Conservation (phyloP, 2,113 vertebrate genomes). For the Danio rerio region DNA sequence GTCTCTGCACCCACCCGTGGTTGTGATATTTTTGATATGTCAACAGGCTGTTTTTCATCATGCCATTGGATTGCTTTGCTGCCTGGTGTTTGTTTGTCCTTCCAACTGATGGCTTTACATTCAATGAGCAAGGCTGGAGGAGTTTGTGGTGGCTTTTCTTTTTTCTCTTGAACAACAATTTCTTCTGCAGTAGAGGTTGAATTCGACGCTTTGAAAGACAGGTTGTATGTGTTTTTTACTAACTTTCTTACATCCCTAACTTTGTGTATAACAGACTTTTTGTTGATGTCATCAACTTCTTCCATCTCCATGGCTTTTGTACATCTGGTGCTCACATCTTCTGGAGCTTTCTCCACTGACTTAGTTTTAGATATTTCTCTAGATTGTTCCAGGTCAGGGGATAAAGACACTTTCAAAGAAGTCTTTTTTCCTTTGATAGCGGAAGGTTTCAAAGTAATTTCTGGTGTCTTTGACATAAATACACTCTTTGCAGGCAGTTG, state of each 20-base stretch:
- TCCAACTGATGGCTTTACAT: conserved; percentile 78
- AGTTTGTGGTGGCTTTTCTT: conserved; percentile 49
- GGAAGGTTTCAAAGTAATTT: conserved; percentile 69
- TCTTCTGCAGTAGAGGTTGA: conserved; percentile 42
- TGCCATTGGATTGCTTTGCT: conserved; percentile 53
- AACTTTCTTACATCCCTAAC: conserved; percentile 88
- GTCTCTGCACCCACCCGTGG: conserved; percentile 29
- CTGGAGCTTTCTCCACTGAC: conserved; percentile 12
- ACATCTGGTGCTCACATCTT: conserved; percentile 12
- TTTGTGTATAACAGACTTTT: conserved; percentile 77
- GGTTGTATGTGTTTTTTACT: conserved; percentile 86
- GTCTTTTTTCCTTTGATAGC: conserved; percentile 69
- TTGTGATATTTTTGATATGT: conserved; percentile 45
- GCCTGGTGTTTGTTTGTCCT: conserved; percentile 59
- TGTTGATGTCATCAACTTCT: conserved; percentile 61
- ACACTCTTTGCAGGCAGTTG: conserved; percentile 60
- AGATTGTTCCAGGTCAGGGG: conserved; percentile 66
- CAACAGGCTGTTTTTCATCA: conserved; percentile 43
- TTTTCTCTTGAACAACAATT: conserved; percentile 49
- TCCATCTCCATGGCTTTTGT: conserved; percentile 48
- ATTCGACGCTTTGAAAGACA: conserved; percentile 77
- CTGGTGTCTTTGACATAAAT: conserved; percentile 72
- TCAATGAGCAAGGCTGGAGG: conserved; percentile 76
- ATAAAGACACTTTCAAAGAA: conserved; percentile 65
- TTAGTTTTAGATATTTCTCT: conserved; percentile 31